Evolutionary conservation across 2,888 invertebrate genomes (phyloP).

Genomic region (Apotomis betuletana): DNA sequence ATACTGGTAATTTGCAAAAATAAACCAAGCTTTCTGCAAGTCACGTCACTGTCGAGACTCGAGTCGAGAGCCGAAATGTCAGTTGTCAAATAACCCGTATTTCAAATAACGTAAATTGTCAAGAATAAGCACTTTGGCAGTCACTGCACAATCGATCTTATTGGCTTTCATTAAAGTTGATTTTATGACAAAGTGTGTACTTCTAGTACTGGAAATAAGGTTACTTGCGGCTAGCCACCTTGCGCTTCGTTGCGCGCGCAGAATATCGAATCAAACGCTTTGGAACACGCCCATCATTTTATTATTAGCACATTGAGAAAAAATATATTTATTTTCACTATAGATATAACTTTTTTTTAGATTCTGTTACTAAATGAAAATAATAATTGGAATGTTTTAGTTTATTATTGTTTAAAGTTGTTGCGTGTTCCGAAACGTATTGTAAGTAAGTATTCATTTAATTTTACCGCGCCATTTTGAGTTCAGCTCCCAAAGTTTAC

Average conservation of each 20-base stretch:
- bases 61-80: not conserved
- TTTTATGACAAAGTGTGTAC: not conserved
- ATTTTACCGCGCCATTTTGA: too few species aligned
- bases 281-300: not conserved
- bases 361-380: too few species aligned
- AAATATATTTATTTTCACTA: too few species aligned
- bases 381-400: too few species aligned
- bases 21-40: slow-evolving; percentile 32
- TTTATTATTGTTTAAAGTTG: too few species aligned
- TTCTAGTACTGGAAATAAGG: not conserved
- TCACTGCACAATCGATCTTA: not conserved
- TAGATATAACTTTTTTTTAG: not conserved
- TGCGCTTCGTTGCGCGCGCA: slow-evolving; percentile 38
- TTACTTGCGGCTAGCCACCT: not conserved
- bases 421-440: not conserved
- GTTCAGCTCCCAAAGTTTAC: too few species aligned
- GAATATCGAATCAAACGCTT: not conserved
- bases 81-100: not conserved
- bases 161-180: not conserved
- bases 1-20: slow-evolving; percentile 27
- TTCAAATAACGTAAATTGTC: not conserved
- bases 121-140: not conserved
- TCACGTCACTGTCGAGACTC: slow-evolving; percentile 6
- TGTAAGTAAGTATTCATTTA: too few species aligned
- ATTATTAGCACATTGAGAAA: not conserved